A percentile compares a stretch with the other conserved stretches of the same genome.
Evolutionary conservation across 2,797 vertebrate genomes (phyloP).

Genomic region (Epinephelus awoara): DNA sequence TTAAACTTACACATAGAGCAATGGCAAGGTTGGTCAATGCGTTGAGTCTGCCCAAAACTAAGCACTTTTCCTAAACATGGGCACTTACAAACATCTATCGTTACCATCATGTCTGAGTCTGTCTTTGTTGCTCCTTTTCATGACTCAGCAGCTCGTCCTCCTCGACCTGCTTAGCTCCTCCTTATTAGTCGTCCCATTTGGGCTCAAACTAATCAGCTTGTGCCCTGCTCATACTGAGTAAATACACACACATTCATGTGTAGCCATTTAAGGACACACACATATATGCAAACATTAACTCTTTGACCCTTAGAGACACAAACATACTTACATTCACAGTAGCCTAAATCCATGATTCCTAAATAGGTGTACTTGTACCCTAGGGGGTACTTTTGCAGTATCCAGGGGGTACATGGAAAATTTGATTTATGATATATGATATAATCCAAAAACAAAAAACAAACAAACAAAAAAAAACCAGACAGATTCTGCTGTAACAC

Average conservation of each 20-base stretch:
- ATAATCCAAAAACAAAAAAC: no score
- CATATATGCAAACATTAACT: not conserved
- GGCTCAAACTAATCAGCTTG: slow-evolving; percentile 44
- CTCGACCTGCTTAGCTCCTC: slow-evolving; percentile 37
- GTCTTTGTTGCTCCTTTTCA: slow-evolving; percentile 6
- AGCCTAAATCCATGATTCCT: no score
- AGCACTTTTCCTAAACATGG: not conserved
- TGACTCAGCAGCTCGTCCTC: slow-evolving; percentile 62
- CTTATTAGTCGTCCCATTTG: slow-evolving; percentile 36
- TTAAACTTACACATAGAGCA: slow-evolving; percentile 17
- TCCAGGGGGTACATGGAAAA: no score
- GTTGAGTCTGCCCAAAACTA: not conserved
- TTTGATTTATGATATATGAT: no score
- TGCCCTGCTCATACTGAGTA: not conserved
- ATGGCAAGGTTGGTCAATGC: not conserved
- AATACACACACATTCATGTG: not conserved
- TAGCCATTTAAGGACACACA: not conserved
- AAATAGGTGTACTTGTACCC: no score
- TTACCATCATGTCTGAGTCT: not conserved
- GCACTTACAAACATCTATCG: not conserved
- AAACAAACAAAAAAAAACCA: no score
- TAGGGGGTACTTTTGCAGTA: no score
- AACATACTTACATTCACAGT: not conserved
- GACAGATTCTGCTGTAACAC: no score
- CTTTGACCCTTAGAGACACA: not conserved